Percentiles rank a stretch among this genome's conserved stretches.
Conservation (phyloP, 2,113 vertebrate species). For the Percina caprodes region DNA sequence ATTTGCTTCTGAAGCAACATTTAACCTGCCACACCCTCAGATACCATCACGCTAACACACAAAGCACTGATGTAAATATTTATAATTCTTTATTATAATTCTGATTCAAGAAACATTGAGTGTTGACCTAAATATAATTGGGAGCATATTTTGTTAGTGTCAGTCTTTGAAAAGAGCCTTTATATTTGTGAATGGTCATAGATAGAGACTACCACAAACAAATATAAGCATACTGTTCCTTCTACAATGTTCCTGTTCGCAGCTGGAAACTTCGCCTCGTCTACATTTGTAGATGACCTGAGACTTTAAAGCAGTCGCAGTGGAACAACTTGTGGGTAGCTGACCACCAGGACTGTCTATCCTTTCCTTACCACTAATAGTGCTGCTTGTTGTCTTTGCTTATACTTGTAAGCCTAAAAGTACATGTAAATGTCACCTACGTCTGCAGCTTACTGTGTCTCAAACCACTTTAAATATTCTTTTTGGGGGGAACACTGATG, state of each 20-base stretch:
- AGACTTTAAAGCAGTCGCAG: slow-evolving; percentile 69
- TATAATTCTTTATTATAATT: neutral
- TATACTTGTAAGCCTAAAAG: slow-evolving; percentile 36
- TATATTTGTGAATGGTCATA: slow-evolving; percentile 42
- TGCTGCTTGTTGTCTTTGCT: slow-evolving; percentile 35
- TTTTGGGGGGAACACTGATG: neutral
- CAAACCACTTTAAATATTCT: neutral
- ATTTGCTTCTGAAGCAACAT: slow-evolving; percentile 17
- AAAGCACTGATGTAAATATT: slow-evolving; percentile 12
- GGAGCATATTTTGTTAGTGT: slow-evolving; percentile 1
- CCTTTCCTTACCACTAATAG: slow-evolving; percentile 41
- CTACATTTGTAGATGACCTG: slow-evolving; percentile 75
- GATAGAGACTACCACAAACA: slow-evolving; percentile 53
- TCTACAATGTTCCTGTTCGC: slow-evolving; percentile 67
- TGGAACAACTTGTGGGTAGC: slow-evolving; percentile 48
- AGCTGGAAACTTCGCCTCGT: slow-evolving; percentile 76
- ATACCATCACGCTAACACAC: slow-evolving; percentile 2
- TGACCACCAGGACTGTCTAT: slow-evolving; percentile 52
- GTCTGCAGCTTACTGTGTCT: neutral
- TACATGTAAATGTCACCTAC: slow-evolving; percentile 15
- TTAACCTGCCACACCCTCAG: neutral
- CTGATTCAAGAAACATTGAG: slow-evolving; percentile 8
- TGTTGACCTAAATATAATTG: neutral
- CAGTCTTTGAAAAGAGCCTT: slow-evolving; percentile 38
- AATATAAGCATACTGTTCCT: slow-evolving; percentile 68